Percentiles rank a stretch among this genome's conserved stretches.
These are phyloP conservation scores for Nothoprocta pentlandii DNA, from an alignment of 2,113 vertebrate species.

Conservation along the genomic window DNA sequence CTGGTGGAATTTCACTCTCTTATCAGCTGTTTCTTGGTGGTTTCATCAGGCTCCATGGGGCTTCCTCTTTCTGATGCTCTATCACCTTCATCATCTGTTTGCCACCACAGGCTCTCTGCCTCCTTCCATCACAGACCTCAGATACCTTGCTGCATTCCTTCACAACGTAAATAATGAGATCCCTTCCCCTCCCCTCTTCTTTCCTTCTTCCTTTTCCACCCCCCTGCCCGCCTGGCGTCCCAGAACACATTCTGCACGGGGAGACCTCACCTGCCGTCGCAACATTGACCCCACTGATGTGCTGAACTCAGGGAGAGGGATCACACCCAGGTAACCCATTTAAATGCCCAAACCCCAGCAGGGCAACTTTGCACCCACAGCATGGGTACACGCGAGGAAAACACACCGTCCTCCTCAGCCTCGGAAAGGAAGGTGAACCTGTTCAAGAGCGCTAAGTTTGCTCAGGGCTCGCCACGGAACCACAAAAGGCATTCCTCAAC, in stretches of 20 bases:
- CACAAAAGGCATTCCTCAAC: neutral
- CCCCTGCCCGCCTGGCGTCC: neutral
- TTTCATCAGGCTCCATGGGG: rapidly evolving
- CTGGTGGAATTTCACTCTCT: neutral
- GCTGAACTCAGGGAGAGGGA: neutral
- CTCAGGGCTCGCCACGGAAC: neutral
- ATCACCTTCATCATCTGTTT: neutral
- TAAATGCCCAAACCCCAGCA: neutral
- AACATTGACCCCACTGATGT: neutral
- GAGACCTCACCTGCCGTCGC: neutral
- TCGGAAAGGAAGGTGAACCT: neutral
- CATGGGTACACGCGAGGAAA: neutral
- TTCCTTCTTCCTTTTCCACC: neutral
- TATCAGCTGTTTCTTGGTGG: neutral
- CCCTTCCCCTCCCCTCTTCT: neutral
- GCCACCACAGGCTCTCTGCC: neutral
- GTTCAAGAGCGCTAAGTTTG: neutral
- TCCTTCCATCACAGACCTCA: neutral
- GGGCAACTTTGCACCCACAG: neutral
- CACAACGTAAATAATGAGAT: neutral
- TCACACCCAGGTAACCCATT: rapidly evolving
- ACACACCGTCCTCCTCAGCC: neutral
- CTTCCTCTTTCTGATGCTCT: neutral
- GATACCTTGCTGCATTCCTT: neutral
- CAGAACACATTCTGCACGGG: neutral